Base-by-base conservation (phyloP, 2,888 invertebrate genomes). In the Nephrotoma appendiculata region DNA sequence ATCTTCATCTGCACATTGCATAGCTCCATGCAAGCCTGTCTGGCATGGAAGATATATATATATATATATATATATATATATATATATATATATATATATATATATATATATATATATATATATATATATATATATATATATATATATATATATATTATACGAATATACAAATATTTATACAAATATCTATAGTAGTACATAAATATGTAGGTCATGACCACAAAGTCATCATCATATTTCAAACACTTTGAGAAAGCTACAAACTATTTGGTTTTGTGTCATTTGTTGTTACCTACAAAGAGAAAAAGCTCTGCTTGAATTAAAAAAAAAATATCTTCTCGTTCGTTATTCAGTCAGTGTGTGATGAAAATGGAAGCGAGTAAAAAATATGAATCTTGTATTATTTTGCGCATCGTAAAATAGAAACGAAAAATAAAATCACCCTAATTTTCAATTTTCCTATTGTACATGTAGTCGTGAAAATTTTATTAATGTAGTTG, bases 121-220 rank as follows among this genome's bases (percentile, higher is more conserved):
- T 71, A 71, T 71, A 71, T 71, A 71, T 71, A 71, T 71, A 71
- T 71, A 71, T 71, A 71, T 71, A 71, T 71, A 71, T 71, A 71
- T 71, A 71, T 9, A 71, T 71, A 9, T 71, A 71, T 71, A 71
- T 71, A 71, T 71, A 42, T 12, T 1, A 19, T 19, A 1, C 1
- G 19, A n/a, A 57, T 4, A 57, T 71, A 9, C 5, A 71, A 6
- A 71, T 71, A 71, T 71, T 9, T 12, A 41, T 42, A n/a, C 42
- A 84, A 6, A 84, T 83, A 41, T 83, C 31, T 41, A 42, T 84
- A 31, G 5, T 42, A n/a, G 42, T 84, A n/a, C 15, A 41, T 84
- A 84, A 12, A 42, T 84, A n/a, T n/a, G n/a, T n/a, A 84, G 84
- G 84, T 84, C 84, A 84, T 84, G 84, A 41, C 84, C 42, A 84